Evolutionary conservation across 2,888 invertebrate genomes (phyloP).

Genomic region (Chrysolina haemoptera): DNA sequence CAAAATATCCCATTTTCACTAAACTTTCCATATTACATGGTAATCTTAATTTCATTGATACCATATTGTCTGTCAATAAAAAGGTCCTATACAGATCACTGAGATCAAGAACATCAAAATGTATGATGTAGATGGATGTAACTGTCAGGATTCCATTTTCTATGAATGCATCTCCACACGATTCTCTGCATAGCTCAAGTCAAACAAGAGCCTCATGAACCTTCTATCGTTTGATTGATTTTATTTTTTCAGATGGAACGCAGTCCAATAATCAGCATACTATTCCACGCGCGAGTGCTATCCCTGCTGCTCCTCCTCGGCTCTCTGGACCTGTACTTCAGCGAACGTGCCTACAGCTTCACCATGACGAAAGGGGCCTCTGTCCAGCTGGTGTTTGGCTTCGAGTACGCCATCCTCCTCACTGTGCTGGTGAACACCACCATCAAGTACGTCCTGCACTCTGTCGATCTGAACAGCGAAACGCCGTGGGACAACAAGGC

Average conservation of each 20-base stretch:
- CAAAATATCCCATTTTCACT: no score
- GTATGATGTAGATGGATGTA: no score
- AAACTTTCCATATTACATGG: no score
- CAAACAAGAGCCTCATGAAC: no score
- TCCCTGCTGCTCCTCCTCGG: constrained; percentile 87
- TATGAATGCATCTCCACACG: no score
- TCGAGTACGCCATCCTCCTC: constrained; percentile 97
- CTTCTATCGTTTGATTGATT: not conserved
- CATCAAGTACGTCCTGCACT: constrained; percentile 92
- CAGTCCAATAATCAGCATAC: constrained; percentile 95
- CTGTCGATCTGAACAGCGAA: constrained; percentile 91
- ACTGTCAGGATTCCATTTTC: no score
- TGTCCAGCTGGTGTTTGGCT: constrained; percentile 98
- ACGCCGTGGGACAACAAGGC: constrained; percentile 99
- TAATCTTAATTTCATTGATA: no score
- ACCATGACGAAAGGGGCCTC: constrained; percentile 95
- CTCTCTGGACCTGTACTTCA: constrained; percentile 89
- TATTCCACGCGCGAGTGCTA: constrained; percentile 94
- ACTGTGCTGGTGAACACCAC: constrained; percentile 94
- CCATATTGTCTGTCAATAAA: no score
- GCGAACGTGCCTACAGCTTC: constrained; percentile 93
- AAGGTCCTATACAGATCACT: no score
- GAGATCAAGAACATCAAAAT: no score
- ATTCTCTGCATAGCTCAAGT: no score
- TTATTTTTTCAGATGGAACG: constrained; percentile 90